A percentile compares a stretch with the other conserved stretches of the same genome.
These are phyloP conservation scores for Cacatua alba DNA, from an alignment of 2,113 vertebrate species.

Conservation along the genomic window DNA sequence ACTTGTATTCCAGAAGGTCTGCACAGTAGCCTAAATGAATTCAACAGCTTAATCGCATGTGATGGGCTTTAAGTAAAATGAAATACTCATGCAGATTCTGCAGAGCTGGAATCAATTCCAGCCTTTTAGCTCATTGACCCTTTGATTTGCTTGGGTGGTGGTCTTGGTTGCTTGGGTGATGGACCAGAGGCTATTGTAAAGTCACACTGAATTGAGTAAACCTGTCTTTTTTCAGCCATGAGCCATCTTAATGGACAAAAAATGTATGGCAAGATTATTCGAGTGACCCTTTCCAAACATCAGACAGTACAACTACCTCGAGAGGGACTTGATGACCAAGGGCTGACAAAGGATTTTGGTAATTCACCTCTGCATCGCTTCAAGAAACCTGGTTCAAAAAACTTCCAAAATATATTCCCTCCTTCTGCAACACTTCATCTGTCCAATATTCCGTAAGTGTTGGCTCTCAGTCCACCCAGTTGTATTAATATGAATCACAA, in stretches of 20 bases:
- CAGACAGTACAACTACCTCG: slow-evolving; percentile 95
- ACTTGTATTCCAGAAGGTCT: not conserved
- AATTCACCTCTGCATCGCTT: slow-evolving; percentile 98
- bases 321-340: slow-evolving; percentile 95
- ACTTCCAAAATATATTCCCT: slow-evolving; percentile 98
- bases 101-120: not conserved
- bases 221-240: slow-evolving; percentile 84
- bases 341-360: slow-evolving; percentile 95
- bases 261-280: slow-evolving; percentile 97
- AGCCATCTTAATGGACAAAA: slow-evolving; percentile 98
- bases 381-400: slow-evolving; percentile 97
- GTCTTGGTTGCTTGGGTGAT: not conserved
- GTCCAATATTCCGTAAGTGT: slow-evolving; percentile 96
- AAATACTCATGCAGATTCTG: not conserved
- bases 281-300: slow-evolving; percentile 95
- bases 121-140: not conserved
- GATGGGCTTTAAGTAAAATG: not conserved
- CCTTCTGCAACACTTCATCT: slow-evolving; percentile 95
- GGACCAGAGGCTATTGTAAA: not conserved
- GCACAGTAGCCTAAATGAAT: not conserved
- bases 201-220: not conserved
- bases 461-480: not conserved
- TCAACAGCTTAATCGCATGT: not conserved
- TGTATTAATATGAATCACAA: not conserved
- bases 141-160: not conserved